Evolutionary conservation across 2,888 invertebrate species (phyloP).

Genomic region (Tenthredo scrophulariae): DNA sequence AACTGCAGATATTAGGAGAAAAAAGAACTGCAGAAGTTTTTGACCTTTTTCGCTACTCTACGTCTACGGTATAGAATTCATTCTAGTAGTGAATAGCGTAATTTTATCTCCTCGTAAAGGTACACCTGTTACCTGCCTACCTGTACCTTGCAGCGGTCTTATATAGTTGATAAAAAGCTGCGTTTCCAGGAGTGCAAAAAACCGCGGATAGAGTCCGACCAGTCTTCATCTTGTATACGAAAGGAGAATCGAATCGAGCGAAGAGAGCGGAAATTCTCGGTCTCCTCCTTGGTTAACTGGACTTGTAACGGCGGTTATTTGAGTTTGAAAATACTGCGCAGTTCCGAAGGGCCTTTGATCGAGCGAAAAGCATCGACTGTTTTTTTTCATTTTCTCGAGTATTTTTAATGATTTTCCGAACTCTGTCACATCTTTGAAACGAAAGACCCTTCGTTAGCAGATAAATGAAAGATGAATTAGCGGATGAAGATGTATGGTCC

Average conservation of each 20-base stretch:
- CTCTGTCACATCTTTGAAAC: background rate
- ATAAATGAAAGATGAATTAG: background rate
- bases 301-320: slow-evolving; percentile 63
- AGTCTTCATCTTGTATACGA: slow-evolving; percentile 12
- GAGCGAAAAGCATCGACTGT: background rate
- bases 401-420: background rate
- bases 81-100: background rate
- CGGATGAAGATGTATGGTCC: background rate
- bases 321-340: slow-evolving; percentile 43
- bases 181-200: slow-evolving; percentile 29
- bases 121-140: slow-evolving; percentile 12
- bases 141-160: background rate
- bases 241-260: slow-evolving; percentile 42
- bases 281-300: slow-evolving; percentile 63
- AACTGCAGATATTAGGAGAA: background rate
- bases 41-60: background rate
- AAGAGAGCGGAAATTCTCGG: slow-evolving; percentile 50
- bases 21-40: background rate
- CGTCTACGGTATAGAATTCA: background rate
- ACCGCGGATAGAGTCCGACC: background rate
- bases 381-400: background rate
- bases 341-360: slow-evolving; percentile 32
- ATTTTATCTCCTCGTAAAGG: background rate
- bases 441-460: background rate
- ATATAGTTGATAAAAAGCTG: slow-evolving; percentile 12